phyloP scores from a whole-genome alignment of 2,888 invertebrate species.

The Phyllotreta cruciferae region DNA sequence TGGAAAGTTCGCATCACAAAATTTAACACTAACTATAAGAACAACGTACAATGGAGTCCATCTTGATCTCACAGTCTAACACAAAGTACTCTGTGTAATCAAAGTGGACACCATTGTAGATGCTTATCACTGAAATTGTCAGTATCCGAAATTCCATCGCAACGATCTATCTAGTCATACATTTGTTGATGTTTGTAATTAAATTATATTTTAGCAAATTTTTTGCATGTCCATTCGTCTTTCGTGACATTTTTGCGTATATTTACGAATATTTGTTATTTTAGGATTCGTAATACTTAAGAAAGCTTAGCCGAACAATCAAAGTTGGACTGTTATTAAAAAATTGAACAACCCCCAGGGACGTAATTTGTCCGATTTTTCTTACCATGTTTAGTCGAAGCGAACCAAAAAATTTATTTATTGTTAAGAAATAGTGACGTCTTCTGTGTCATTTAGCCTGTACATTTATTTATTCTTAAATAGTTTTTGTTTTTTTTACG shows the following conservation, averaged over 20 bases:
- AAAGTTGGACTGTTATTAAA: constrained; percentile 37
- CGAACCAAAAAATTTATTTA: constrained; percentile 51
- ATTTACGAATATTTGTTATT: constrained; percentile 39
- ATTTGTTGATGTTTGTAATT: no score
- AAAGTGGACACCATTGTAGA: no score
- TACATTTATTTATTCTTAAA: constrained; percentile 45
- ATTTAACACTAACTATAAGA: no score
- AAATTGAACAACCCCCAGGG: constrained; percentile 35
- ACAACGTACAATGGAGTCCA: no score
- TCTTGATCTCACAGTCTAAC: no score
- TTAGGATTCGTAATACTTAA: constrained; percentile 39
- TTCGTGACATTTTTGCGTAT: constrained; percentile 19
- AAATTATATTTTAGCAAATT: not conserved
- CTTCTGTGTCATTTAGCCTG: constrained; percentile 48
- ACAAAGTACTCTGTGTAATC: no score
- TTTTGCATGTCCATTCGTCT: constrained; percentile 9
- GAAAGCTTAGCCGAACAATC: constrained; percentile 37
- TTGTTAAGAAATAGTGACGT: constrained; percentile 44
- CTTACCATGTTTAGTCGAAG: constrained; percentile 49
- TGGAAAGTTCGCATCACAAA: no score
- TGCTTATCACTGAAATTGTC: no score
- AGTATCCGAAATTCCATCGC: no score
- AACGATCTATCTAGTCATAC: no score
- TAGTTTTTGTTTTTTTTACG: constrained; percentile 32
- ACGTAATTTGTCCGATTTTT: constrained; percentile 38